A percentile compares a stretch with the other conserved stretches of the same genome.
Evolutionary conservation across 2,797 vertebrate species (phyloP).

Genomic region (Mastacembelus armatus): DNA sequence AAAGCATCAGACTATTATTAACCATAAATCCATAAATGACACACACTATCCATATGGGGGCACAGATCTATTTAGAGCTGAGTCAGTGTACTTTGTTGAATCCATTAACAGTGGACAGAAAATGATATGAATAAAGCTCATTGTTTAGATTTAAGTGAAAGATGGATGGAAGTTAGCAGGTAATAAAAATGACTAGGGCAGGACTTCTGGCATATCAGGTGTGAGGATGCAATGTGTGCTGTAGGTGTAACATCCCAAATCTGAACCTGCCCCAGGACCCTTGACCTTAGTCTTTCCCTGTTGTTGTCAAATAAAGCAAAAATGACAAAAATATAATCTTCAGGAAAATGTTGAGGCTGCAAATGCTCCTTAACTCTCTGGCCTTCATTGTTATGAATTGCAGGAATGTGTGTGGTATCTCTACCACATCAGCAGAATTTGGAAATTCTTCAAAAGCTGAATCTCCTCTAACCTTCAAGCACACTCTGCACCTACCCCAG

Average conservation of each 20-base stretch:
- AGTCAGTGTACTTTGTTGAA: slow-evolving; percentile 16
- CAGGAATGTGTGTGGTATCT: slow-evolving; percentile 55
- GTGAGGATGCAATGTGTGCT: not conserved
- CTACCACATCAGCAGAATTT: slow-evolving; percentile 67
- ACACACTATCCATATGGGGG: slow-evolving; percentile 35
- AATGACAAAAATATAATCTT: slow-evolving; percentile 64
- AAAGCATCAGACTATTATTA: slow-evolving; percentile 63
- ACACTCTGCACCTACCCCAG: slow-evolving; percentile 46
- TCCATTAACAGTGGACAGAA: slow-evolving; percentile 34
- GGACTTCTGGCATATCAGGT: slow-evolving; percentile 7
- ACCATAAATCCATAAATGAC: slow-evolving; percentile 70
- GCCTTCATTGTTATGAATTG: slow-evolving; percentile 60
- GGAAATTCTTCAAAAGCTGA: slow-evolving; percentile 69
- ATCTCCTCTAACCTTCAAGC: slow-evolving; percentile 55
- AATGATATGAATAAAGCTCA: slow-evolving; percentile 30
- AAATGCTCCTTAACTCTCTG: slow-evolving; percentile 25
- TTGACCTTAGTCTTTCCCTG: slow-evolving; percentile 6
- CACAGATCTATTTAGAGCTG: slow-evolving; percentile 34
- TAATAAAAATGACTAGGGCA: slow-evolving; percentile 1
- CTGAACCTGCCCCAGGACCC: slow-evolving; percentile 16
- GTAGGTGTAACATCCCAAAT: slow-evolving; percentile 11
- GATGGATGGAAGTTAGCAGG: not conserved
- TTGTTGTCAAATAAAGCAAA: slow-evolving; percentile 58
- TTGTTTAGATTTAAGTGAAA: slow-evolving; percentile 33
- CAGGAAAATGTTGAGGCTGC: slow-evolving; percentile 33